Evolutionary conservation across 2,797 vertebrate species (phyloP), one percentile per base, ranked within the genome.

Genomic region (Phoebastria nigripes): DNA sequence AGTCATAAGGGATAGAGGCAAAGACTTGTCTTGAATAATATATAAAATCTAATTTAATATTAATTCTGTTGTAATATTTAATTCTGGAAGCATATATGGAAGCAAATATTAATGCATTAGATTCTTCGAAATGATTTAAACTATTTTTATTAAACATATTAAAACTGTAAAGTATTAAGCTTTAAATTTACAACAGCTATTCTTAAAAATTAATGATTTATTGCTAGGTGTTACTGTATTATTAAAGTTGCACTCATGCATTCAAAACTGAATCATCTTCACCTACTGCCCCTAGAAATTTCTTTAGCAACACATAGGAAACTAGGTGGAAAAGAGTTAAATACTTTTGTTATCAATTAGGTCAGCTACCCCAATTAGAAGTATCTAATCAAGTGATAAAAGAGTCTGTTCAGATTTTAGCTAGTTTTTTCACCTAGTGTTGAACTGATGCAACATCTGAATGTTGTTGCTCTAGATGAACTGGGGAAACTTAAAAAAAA

Each of bases 361-460:
- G 71, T 91, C 33, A 61, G 44, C 37, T 61, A 63, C n/a, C 14
- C 25, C 7, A 46, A 46, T n/a, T 73, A 76, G 37, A 79, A 63
- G 3, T 59, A 55, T 28, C 26, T 55, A 87, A 63, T 69, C 22
- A 55, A 87, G 52, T 20, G 31, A 84, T 76, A 24, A 82, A 79
- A 90, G 33, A 6, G 12, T 28, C 8, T 72, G 37, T 31, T 87
- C 71, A 84, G 39, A 52, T 73, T 56, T 87, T 15, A 78, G 69
- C 79, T 87, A 49, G 25, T 26, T 95, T 90, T 93, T 80, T 79
- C 47, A 82, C 52, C n/a, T 70, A 37, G 55, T 63, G n/a, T 79
- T 90, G 52, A 89, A 95, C 92, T 96, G 93, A 96, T 94, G 96
- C 90, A 96, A 95, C 22, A 81, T 80, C 54, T 95, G 67, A 70